phyloP scores from a whole-genome alignment of 1,140 invertebrate species.

The Zaprionus inermis region DNA sequence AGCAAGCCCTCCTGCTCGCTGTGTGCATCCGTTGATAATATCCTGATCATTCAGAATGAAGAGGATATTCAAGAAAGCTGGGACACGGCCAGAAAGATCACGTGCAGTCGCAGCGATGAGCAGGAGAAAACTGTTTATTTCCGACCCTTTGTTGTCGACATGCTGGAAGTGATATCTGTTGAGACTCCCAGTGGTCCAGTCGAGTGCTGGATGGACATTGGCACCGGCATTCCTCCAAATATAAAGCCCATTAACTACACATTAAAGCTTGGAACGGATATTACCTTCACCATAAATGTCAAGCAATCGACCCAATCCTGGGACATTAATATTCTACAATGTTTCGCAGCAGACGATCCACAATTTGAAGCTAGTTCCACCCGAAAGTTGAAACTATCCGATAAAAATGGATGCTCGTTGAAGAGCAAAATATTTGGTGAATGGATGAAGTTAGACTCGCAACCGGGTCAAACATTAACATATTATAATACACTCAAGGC shows the following conservation, averaged over 20 bases:
- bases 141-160: conserved; percentile 89
- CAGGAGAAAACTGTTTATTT: conserved; percentile 88
- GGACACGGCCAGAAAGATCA: conserved; percentile 87
- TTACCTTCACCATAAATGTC: conserved; percentile 89
- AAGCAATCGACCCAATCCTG: conserved; percentile 88
- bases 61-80: conserved; percentile 87
- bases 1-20: conserved; percentile 86
- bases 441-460: conserved; percentile 87
- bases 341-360: conserved; percentile 89
- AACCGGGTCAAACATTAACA: conserved; percentile 86
- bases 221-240: conserved; percentile 88
- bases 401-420: conserved; percentile 88
- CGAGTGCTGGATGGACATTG: conserved; percentile 92
- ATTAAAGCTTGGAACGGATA: conserved; percentile 89
- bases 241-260: conserved; percentile 84
- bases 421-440: conserved; percentile 88
- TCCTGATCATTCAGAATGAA: conserved; percentile 88
- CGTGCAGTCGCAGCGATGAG: conserved; percentile 85
- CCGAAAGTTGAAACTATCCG: conserved; percentile 87
- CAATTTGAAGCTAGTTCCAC: conserved; percentile 87
- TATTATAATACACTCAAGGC: conserved; percentile 89
- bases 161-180: conserved; percentile 89
- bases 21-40: conserved; percentile 87
- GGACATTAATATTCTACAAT: conserved; percentile 89
- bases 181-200: conserved; percentile 87